A percentile compares a stretch with the other conserved stretches of the same genome.
Conservation (phyloP, 2,888 invertebrate species). For the Dryomyza anilis region DNA sequence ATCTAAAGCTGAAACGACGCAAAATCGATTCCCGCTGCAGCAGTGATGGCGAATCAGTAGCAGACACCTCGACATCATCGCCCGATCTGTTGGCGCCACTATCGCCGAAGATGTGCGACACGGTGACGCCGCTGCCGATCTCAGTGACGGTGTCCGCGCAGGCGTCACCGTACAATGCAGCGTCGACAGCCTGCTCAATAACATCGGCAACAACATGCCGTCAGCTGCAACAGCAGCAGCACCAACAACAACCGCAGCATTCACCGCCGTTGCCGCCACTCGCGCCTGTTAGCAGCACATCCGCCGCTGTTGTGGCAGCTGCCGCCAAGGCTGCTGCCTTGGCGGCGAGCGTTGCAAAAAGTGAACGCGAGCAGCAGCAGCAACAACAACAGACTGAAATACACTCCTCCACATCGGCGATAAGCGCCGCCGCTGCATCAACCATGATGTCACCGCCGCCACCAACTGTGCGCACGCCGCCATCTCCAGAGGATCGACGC, state of each 20-base stretch:
- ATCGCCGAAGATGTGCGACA: conserved; percentile 78
- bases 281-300: conserved; percentile 25
- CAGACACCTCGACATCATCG: conserved; percentile 91
- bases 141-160: conserved; percentile 44
- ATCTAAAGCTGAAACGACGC: conserved; percentile 96
- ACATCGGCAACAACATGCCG: conserved; percentile 34
- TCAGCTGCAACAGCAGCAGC: conserved; percentile 35
- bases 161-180: conserved; percentile 40
- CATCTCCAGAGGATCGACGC: conserved; percentile 35
- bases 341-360: conserved; percentile 36
- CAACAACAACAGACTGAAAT: conserved; percentile 54
- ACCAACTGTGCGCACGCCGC: conserved; percentile 42
- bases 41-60: conserved; percentile 95
- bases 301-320: conserved; percentile 35
- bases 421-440: conserved; percentile 48
- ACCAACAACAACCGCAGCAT: conserved; percentile 33
- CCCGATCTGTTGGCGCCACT: conserved; percentile 84
- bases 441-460: conserved; percentile 56
- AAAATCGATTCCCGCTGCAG: conserved; percentile 97
- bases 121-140: conserved; percentile 38
- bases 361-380: conserved; percentile 36
- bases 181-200: conserved; percentile 42
- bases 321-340: conserved; percentile 37
- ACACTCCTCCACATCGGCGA: conserved; percentile 52
- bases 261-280: conserved; percentile 27